A percentile compares a stretch with the other conserved stretches of the same genome.
Conservation (phyloP, 1,140 invertebrate species). For the Hesperophylax magnus region DNA sequence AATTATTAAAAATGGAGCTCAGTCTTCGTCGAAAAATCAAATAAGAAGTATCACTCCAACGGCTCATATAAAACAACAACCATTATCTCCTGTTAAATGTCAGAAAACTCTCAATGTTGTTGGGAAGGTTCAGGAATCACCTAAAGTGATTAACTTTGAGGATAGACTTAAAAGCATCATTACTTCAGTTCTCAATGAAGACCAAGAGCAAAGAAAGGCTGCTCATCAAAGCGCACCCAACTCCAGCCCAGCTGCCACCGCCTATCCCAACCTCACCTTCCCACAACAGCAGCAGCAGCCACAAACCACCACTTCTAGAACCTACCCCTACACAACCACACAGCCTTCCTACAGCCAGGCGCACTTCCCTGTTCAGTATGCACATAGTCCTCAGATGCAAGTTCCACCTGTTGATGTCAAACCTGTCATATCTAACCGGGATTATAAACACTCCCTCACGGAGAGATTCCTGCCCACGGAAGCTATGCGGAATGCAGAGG, state of each 20-base stretch:
- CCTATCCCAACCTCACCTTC: slow-evolving; percentile 49
- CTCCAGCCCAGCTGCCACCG: neutral
- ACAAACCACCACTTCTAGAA: slow-evolving; percentile 19
- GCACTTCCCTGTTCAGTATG: slow-evolving; percentile 22
- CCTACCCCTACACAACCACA: neutral
- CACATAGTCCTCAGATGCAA: slow-evolving; percentile 22
- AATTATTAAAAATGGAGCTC: slow-evolving; percentile 43
- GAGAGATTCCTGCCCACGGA: slow-evolving; percentile 48
- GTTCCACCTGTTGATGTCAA: slow-evolving; percentile 47
- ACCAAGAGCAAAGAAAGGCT: slow-evolving; percentile 73
- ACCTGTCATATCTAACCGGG: slow-evolving; percentile 38
- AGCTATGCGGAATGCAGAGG: slow-evolving; percentile 36
- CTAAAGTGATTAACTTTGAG: slow-evolving; percentile 89
- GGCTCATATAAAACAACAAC: slow-evolving; percentile 59
- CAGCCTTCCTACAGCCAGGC: slow-evolving; percentile 28
- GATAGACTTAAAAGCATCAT: slow-evolving; percentile 94
- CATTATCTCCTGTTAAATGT: slow-evolving; percentile 62
- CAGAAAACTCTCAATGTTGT: slow-evolving; percentile 69
- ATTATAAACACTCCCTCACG: slow-evolving; percentile 52
- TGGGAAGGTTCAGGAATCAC: slow-evolving; percentile 79
- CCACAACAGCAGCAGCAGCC: slow-evolving; percentile 49
- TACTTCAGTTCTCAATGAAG: slow-evolving; percentile 90
- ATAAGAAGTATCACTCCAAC: slow-evolving; percentile 61
- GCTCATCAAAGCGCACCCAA: slow-evolving; percentile 58
- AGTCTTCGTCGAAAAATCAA: slow-evolving; percentile 41